Percentiles rank a stretch among this genome's conserved stretches.
phyloP scores from a whole-genome alignment of 2,888 invertebrate species.

The Coleophora deauratella region DNA sequence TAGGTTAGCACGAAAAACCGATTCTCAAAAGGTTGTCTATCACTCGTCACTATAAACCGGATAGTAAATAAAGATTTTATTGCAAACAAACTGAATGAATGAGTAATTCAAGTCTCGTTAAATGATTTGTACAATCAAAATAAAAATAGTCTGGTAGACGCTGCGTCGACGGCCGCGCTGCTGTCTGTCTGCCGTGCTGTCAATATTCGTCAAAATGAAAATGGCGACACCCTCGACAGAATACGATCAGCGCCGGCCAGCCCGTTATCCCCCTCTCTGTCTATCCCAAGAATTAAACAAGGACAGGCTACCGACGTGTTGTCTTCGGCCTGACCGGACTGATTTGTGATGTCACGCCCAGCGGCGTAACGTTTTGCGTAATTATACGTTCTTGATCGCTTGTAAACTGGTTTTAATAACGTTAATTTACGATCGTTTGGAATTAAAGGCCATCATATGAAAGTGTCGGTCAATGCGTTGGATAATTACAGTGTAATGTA shows the following conservation, averaged over 20 bases:
- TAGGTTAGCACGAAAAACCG: conserved; percentile 69
- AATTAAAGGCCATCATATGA: conserved; percentile 54
- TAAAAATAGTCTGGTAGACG: conserved; percentile 70
- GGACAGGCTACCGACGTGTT: conserved; percentile 50
- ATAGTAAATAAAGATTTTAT: conserved; percentile 42
- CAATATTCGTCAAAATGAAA: conserved; percentile 84
- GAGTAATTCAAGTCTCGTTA: conserved; percentile 48
- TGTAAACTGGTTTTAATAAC: conserved; percentile 69
- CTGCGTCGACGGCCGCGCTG: conserved; percentile 67
- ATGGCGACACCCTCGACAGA: conserved; percentile 80
- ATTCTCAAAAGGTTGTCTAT: conserved; percentile 36
- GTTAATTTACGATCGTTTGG: conserved; percentile 59
- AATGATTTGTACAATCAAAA: conserved; percentile 56
- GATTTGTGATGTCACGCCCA: conserved; percentile 75
- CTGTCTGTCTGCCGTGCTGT: conserved; percentile 76
- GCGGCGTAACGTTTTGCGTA: conserved; percentile 74
- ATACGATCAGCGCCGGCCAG: conserved; percentile 67
- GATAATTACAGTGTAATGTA: conserved; percentile 45
- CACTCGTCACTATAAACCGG: conserved; percentile 43
- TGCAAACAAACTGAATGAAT: conserved; percentile 33
- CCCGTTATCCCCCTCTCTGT: conserved; percentile 37
- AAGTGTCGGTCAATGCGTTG: conserved; percentile 53
- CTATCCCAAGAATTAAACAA: conserved; percentile 26
- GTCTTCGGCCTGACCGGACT: conserved; percentile 63
- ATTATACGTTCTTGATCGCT: conserved; percentile 60